Base-by-base conservation (phyloP, 1,140 invertebrate species). In the Rhizoglyphus robini region DNA sequence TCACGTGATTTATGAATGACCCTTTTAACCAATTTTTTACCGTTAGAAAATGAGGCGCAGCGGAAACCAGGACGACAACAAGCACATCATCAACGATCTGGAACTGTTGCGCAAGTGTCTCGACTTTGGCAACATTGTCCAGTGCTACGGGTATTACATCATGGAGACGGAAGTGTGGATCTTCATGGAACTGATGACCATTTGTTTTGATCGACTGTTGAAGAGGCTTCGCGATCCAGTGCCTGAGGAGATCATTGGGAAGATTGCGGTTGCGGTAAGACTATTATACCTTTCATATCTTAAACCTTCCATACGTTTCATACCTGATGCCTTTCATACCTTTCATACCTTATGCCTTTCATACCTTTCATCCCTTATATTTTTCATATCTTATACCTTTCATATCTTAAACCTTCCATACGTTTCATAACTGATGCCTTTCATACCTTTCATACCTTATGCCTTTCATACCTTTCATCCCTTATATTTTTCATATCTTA, bases 181-280 rank as follows among this genome's bases (percentile, higher is more conserved):
- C 73, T 98, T 94, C 75, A 99, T 99, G 95, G 95, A 99, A 78
- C 79, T 98, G 51, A 98, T 98, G 96, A 85, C 89, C 8, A 95
- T 92, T 13, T 98, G 95, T 79, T 88, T 98, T 73, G 96, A 99
- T 75, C 97, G 98, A 79, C 78, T 98, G 71, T 80, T 96, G 29
- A 95, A 93, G 76, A 79, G 86, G 84, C 81, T 91, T 29, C 83
- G 84, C 65, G 82, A 83, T 63, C 85, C 90, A 1, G 88, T 99
- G 74, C 95, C 95, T 23, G 95, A 99, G 80, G 81, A 83, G 69
- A 92, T 98, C 75, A 80, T 98, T 67, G 95, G 94, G 68, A 96
- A 97, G 82, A 88, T 97, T 68, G 89, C 92, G 69, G 87, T 96
- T 70, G 88, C 92, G 71, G 90, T 95, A 77, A 84, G 87, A 78